Evolutionary conservation across 2,113 vertebrate genomes (phyloP), one percentile per base, ranked within the genome.

Genomic region (Psilopsiagon aurifrons): DNA sequence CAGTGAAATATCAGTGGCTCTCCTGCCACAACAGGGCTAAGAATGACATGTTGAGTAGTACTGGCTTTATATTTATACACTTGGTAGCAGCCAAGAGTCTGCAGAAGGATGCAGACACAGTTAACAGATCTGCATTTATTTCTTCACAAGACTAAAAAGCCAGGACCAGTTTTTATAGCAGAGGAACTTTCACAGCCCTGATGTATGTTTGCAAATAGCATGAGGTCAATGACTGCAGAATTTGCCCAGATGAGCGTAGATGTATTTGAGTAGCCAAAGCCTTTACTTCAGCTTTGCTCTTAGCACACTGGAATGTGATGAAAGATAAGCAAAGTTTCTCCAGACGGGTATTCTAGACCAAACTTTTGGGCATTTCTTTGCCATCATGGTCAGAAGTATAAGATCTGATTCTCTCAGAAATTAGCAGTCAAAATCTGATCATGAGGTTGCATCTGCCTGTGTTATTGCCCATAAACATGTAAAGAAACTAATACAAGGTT

Each of bases 401-500:
- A 44, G 31, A 74, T 24, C 29, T 67, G 6, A 86, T 66, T 92
- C 41, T 63, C 80, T 59, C 41, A 28, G 71, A 83, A 92, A 91
- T 51, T 24, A 85, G 29, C 44, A 76, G 46, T 83, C 31, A 44
- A 92, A 90, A 76, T 24, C 37, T 77, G 28, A 88, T 74, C 10
- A 62, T 70, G 83, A 49, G 4, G 10, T 49, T 80, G 11, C n/a
- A 55, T 49, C 28, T 0, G 0, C 33, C 57, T 35, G 1, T 57
- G 37, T 17, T 83, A n/a, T 54, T 80, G 23, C 25, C 41, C 18
- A 57, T 31, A 52, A 43, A 7, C 10, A 15, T 52, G 7, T 71
- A 29, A 67, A 57, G 52, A 67, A 82, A 68, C 8, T 49, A 69
- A 57, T 11, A 59, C 7, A 33, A 39, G 8, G 11, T 33, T 59